A percentile compares a stretch with the other conserved stretches of the same genome.
Conservation (phyloP, 2,797 vertebrate genomes). For the Loris lydekkerianus region DNA sequence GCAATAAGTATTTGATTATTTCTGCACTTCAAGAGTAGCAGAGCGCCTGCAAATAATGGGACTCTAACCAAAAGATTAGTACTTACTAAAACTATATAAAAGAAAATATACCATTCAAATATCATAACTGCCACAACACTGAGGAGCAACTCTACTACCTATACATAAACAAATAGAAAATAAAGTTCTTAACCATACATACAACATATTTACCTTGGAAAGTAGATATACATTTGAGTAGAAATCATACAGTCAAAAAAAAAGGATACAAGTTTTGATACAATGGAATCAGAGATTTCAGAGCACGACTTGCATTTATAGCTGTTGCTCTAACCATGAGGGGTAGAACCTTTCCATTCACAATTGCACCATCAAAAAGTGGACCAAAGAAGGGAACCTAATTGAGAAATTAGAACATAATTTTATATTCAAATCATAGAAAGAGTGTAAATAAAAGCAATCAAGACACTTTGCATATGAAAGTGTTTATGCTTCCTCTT, state of each 20-base stretch:
- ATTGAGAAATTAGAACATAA: conserved; percentile 86
- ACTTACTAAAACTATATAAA: conserved; percentile 48
- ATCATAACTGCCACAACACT: conserved; percentile 32
- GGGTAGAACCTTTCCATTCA: conserved; percentile 98
- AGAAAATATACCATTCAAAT: conserved; percentile 62
- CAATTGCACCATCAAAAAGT: conserved; percentile 98
- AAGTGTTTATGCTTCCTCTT: conserved; percentile 65
- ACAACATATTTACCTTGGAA: conserved; percentile 75
- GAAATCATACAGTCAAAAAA: conserved; percentile 77
- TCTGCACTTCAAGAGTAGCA: background rate
- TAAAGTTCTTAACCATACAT: conserved; percentile 55
- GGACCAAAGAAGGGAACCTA: conserved; percentile 99
- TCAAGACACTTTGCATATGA: conserved; percentile 79
- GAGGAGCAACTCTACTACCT: conserved; percentile 39
- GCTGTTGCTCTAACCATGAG: conserved; percentile 98
- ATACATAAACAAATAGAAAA: conserved; percentile 50
- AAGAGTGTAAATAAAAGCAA: conserved; percentile 85
- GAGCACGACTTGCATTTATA: conserved; percentile 97
- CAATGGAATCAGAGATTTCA: conserved; percentile 97
- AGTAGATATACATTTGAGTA: conserved; percentile 25
- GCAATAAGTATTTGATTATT: conserved; percentile 34
- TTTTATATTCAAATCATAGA: conserved; percentile 78
- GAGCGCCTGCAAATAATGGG: background rate
- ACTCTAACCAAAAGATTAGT: conserved; percentile 51
- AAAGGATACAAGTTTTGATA: conserved; percentile 99